These are phyloP conservation scores for Zaprionus ornatus DNA, from an alignment of 1,140 invertebrate genomes.

Conservation along the genomic window DNA sequence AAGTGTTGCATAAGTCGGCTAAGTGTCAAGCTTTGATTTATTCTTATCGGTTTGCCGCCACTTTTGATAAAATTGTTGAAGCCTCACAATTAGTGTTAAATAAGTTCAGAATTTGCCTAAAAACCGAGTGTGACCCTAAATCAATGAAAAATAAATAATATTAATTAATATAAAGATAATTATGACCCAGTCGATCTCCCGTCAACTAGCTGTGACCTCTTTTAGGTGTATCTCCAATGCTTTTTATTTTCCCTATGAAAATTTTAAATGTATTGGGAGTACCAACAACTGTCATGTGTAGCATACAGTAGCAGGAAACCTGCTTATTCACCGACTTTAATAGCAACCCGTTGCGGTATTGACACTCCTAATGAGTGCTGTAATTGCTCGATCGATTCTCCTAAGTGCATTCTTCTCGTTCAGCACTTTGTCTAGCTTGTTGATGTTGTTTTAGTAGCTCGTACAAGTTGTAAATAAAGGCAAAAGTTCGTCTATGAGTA, in stretches of 20 bases:
- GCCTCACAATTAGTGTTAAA: too few species aligned
- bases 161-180: too few species aligned
- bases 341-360: not conserved
- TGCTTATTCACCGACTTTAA: not conserved
- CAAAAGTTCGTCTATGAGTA: not conserved
- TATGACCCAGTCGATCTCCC: too few species aligned
- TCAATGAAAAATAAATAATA: too few species aligned
- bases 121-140: too few species aligned
- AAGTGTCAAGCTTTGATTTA: too few species aligned
- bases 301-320: not conserved
- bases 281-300: not conserved
- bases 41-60: too few species aligned
- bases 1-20: too few species aligned
- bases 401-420: not conserved
- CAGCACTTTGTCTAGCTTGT: not conserved
- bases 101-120: too few species aligned
- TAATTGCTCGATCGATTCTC: not conserved
- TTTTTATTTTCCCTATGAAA: not conserved
- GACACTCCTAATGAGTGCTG: not conserved
- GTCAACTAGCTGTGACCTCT: too few species aligned
- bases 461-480: not conserved
- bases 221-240: too few species aligned
- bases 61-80: too few species aligned
- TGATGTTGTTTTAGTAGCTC: not conserved
- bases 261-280: not conserved